Percentiles rank a stretch among this genome's conserved stretches.
Conservation (phyloP, 2,888 invertebrate genomes). For the Prosopocoilus inquinatus region DNA sequence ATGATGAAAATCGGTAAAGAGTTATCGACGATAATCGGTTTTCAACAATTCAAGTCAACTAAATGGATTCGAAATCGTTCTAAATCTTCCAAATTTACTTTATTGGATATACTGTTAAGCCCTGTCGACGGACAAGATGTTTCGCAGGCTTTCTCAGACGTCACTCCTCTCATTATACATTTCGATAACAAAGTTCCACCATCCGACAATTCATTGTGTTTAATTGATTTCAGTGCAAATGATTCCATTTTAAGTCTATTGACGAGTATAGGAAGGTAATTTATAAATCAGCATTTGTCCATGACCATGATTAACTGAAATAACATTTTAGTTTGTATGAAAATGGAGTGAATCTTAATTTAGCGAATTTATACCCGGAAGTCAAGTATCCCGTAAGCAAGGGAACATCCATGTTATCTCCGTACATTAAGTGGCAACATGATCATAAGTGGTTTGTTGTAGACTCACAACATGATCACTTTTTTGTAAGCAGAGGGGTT, state of each 20-base stretch:
- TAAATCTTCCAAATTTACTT: too few species aligned
- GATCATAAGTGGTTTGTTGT: constrained; percentile 72
- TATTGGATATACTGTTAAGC: too few species aligned
- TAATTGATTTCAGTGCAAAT: too few species aligned
- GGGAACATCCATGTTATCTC: constrained; percentile 80
- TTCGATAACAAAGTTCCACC: too few species aligned
- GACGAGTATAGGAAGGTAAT: constrained; percentile 1
- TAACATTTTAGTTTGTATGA: constrained; percentile 64
- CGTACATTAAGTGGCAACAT: constrained; percentile 88
- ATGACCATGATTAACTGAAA: too few species aligned
- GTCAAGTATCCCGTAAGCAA: constrained; percentile 80
- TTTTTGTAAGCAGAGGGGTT: too few species aligned
- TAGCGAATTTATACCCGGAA: constrained; percentile 74
- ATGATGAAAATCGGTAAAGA: too few species aligned
- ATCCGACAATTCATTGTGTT: too few species aligned
- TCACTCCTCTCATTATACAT: neutral
- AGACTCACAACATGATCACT: too few species aligned
- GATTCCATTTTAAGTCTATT: neutral
- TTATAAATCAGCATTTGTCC: neutral
- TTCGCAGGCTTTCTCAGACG: neutral
- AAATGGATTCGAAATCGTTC: too few species aligned
- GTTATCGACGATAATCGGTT: too few species aligned
- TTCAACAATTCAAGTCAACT: too few species aligned
- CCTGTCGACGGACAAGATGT: neutral
- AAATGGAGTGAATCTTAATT: constrained; percentile 70